Conservation (phyloP, 2,797 vertebrate genomes). For the Poecilia velifera region DNA sequence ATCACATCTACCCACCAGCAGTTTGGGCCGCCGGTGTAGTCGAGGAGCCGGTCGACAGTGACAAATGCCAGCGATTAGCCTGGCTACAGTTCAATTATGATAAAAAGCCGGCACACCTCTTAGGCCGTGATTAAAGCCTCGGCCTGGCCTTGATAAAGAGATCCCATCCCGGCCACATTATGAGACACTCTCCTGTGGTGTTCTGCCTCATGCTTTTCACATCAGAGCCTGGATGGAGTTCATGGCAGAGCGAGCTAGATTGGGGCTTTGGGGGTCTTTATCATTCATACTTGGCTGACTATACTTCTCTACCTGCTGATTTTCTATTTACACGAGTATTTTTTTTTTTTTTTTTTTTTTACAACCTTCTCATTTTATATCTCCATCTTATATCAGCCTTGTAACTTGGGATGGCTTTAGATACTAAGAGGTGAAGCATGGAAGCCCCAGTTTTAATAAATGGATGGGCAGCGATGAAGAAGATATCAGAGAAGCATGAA, state of each 20-base stretch:
- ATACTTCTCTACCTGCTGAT: slow-evolving; percentile 78
- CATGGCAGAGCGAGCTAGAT: slow-evolving; percentile 57
- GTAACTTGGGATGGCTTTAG: slow-evolving; percentile 56
- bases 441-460: slow-evolving; percentile 89
- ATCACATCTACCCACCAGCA: slow-evolving; percentile 68
- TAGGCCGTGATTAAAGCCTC: slow-evolving; percentile 95
- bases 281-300: slow-evolving; percentile 89
- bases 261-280: slow-evolving; percentile 86
- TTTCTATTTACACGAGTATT: slow-evolving; percentile 76
- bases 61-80: slow-evolving; percentile 94
- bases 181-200: slow-evolving; percentile 81
- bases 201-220: slow-evolving; percentile 79
- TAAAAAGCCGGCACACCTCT: slow-evolving; percentile 91
- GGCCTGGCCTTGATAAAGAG: slow-evolving; percentile 90
- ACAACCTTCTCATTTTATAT: slow-evolving; percentile 63
- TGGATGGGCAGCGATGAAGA: slow-evolving; percentile 93
- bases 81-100: slow-evolving; percentile 96
- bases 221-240: slow-evolving; percentile 65
- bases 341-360: slow-evolving; percentile 40
- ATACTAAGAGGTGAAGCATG: slow-evolving; percentile 43
- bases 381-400: slow-evolving; percentile 61
- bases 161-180: slow-evolving; percentile 92
- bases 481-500: slow-evolving; percentile 93
- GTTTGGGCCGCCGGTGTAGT: slow-evolving; percentile 61
- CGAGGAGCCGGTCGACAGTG: slow-evolving; percentile 85